phyloP scores from a whole-genome alignment of 2,797 vertebrate species.

The Myotis daubentonii region DNA sequence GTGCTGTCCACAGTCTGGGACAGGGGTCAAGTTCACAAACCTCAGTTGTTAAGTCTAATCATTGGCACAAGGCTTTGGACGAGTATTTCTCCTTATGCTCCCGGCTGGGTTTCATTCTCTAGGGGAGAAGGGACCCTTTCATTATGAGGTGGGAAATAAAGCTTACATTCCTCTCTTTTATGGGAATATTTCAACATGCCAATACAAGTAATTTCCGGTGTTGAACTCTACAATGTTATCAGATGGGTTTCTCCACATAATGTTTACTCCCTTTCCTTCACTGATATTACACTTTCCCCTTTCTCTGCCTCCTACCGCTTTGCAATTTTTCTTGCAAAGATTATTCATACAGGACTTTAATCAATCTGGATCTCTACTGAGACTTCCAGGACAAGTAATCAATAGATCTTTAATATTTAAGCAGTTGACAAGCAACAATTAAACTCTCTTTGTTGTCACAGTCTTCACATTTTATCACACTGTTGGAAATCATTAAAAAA shows the following conservation, averaged over 20 bases:
- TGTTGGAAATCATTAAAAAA: background rate
- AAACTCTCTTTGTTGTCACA: slow-evolving; percentile 48
- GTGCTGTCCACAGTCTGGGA: too few species aligned
- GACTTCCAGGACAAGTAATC: slow-evolving; percentile 64
- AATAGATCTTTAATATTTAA: slow-evolving; percentile 79
- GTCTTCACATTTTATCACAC: background rate
- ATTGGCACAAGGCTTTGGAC: background rate
- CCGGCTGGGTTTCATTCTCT: background rate
- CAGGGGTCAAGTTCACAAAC: background rate
- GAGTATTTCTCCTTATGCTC: background rate
- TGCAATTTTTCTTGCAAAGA: slow-evolving; percentile 39
- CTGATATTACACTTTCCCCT: background rate
- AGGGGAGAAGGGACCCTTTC: background rate
- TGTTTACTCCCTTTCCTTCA: background rate
- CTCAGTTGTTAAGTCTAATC: background rate
- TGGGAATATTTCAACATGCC: background rate
- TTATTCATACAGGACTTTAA: slow-evolving; percentile 29
- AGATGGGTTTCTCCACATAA: background rate
- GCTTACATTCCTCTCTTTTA: background rate
- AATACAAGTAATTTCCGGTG: slow-evolving; percentile 25
- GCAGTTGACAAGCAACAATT: slow-evolving; percentile 62
- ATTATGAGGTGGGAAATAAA: slow-evolving; percentile 12
- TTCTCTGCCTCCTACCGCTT: slow-evolving; percentile 19
- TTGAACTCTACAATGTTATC: slow-evolving; percentile 34
- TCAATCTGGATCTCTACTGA: slow-evolving; percentile 45